A percentile compares a stretch with the other conserved stretches of the same genome.
phyloP scores from a whole-genome alignment of 2,797 vertebrate genomes.

The Tokudaia tokunoshimensis region DNA sequence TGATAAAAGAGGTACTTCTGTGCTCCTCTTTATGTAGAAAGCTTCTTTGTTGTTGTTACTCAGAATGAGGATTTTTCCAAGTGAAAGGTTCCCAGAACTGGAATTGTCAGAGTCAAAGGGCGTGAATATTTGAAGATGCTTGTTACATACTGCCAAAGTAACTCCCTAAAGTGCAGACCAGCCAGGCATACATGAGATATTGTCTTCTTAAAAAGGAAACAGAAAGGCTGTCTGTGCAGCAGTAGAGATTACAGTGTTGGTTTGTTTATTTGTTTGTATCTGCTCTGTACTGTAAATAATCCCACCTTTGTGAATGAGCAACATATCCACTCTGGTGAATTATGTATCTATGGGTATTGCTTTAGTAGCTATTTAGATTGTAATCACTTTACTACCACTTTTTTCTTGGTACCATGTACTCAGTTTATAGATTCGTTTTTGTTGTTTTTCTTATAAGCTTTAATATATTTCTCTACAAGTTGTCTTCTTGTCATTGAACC shows the following conservation, averaged over 20 bases:
- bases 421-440: not conserved
- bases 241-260: not conserved
- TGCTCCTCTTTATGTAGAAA: constrained; percentile 43
- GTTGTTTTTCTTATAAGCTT: not conserved
- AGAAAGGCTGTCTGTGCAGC: not conserved
- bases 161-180: not conserved
- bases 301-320: not conserved
- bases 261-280: not conserved
- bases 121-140: constrained; percentile 76
- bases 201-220: constrained; percentile 25
- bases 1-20: constrained; percentile 47
- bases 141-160: constrained; percentile 52
- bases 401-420: not conserved
- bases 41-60: constrained; percentile 36
- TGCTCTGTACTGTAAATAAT: not conserved
- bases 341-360: not conserved
- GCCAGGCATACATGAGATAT: not conserved
- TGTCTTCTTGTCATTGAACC: not conserved
- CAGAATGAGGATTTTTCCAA: constrained; percentile 65
- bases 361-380: not conserved
- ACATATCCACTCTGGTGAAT: not conserved
- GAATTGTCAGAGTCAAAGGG: constrained; percentile 55
- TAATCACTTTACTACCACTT: not conserved
- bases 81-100: constrained; percentile 69
- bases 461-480: not conserved